phyloP scores from a whole-genome alignment of 2,888 invertebrate genomes.

The Scelioninae gen. 2 region DNA sequence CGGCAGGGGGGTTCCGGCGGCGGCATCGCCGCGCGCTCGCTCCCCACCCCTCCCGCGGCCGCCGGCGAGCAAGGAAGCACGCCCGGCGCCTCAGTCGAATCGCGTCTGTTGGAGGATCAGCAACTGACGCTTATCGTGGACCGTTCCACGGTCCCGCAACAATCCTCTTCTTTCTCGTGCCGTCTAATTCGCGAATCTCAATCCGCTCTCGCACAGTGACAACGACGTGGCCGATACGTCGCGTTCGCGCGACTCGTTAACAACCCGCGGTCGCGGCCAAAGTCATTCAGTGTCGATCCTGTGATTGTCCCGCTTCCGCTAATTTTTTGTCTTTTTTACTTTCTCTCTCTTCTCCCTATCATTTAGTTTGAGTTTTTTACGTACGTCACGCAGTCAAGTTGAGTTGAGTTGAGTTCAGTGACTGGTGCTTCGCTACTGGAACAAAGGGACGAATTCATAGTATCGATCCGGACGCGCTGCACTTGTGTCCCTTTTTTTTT shows the following conservation, averaged over 20 bases:
- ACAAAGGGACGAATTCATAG: slow-evolving; percentile 57
- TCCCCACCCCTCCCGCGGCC: slow-evolving; percentile 16
- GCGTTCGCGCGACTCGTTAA: neutral
- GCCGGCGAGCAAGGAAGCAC: slow-evolving; percentile 68
- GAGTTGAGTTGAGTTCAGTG: slow-evolving; percentile 60
- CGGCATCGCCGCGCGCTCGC: slow-evolving; percentile 44
- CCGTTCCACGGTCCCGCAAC: slow-evolving; percentile 5
- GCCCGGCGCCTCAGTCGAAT: slow-evolving; percentile 73
- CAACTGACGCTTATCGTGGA: slow-evolving; percentile 41
- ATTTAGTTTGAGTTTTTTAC: slow-evolving; percentile 34
- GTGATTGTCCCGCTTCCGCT: slow-evolving; percentile 40
- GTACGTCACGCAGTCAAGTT: slow-evolving; percentile 46
- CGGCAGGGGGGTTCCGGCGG: no score
- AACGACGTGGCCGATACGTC: slow-evolving; percentile 7
- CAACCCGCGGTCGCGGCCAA: neutral
- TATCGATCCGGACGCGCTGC: slow-evolving; percentile 51
- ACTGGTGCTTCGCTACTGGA: slow-evolving; percentile 59
- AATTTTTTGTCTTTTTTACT: no score
- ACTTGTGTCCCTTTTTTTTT: slow-evolving; percentile 44
- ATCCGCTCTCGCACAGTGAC: slow-evolving; percentile 27
- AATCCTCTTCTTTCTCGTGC: slow-evolving; percentile 37
- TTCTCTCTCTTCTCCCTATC: slow-evolving; percentile 9
- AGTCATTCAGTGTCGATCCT: slow-evolving; percentile 48
- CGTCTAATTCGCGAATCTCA: slow-evolving; percentile 29
- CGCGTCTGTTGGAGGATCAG: slow-evolving; percentile 66